Base-by-base conservation (phyloP, 2,888 invertebrate species). In the Empis livida region DNA sequence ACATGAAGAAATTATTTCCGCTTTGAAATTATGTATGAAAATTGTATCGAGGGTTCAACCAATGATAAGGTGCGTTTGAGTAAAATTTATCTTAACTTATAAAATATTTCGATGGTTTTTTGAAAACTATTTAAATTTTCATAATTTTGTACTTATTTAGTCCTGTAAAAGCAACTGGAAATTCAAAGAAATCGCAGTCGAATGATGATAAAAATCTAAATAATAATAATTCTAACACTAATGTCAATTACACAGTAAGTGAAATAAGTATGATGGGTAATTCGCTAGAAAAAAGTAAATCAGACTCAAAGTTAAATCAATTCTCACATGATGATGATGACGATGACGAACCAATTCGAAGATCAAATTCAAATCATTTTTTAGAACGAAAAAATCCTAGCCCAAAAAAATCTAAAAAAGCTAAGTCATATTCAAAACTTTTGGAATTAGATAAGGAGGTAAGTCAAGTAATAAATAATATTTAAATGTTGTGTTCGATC, bases 21-120 rank as follows among this genome's bases (percentile, higher is more conserved):
- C 80, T 51, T 71, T 88, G 10, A 73, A 75, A 51, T 71, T 87
- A 3, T 83, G 84, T 59, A 78, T 78, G 50, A 84, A 83, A 67
- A 79, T 88, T 54, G 71, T 87, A 14, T 78, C 80, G 1, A 79
- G 82, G 61, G 83, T 87, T 13, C 84, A 84, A 62, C 85, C 85
- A 0, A 72, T 76, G 52, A 72, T 75, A 17, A 66, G 73, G 61
- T 70, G 56, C 63, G 60, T 54, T 37, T 15, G 15, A 31, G 8
- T 14, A 15, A 9, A 3, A 15, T 13, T 42, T 42, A 3, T n/a
- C 1, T 10, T 42, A 9, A 20, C 20, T 42, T 31, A 17, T 42
- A 32, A 10, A 11, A 42, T 23, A n/a, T n/a, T n/a, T n/a, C n/a
- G n/a, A n/a, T n/a, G n/a, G n/a, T 31, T 20, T 20, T 5, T 20